phyloP scores from a whole-genome alignment of 2,888 invertebrate genomes.

The Agrochola litura region DNA sequence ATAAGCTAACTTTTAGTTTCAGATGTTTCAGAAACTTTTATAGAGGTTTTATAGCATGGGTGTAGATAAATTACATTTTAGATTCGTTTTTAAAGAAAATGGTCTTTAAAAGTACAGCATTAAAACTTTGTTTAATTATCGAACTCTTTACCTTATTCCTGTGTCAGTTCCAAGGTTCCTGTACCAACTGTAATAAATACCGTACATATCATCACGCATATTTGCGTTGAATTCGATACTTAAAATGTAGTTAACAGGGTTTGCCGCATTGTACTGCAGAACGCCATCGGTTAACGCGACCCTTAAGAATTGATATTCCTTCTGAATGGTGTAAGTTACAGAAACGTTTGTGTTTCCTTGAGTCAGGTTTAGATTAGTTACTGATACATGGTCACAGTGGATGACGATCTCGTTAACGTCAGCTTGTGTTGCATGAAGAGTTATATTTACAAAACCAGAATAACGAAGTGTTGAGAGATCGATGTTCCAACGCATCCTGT shows the following conservation, averaged over 20 bases:
- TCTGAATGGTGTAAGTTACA: conserved; percentile 56
- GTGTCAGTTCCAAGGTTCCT: conserved; percentile 69
- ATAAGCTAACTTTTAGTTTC: no score
- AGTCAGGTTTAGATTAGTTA: conserved; percentile 80
- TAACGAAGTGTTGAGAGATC: conserved; percentile 69
- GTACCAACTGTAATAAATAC: conserved; percentile 86
- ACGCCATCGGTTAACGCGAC: conserved; percentile 65
- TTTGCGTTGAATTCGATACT: conserved; percentile 74
- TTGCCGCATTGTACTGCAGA: conserved; percentile 70
- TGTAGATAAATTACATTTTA: neutral
- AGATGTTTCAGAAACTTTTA: no score
- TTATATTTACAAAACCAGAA: conserved; percentile 81
- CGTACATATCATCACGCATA: conserved; percentile 84
- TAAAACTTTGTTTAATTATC: neutral
- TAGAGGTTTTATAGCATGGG: no score
- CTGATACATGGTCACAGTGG: conserved; percentile 76
- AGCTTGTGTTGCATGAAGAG: conserved; percentile 74
- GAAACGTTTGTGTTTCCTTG: conserved; percentile 71
- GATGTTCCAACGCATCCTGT: conserved; percentile 87
- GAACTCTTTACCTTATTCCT: conserved; percentile 70
- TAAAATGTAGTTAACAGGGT: conserved; percentile 72
- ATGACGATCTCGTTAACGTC: conserved; percentile 79
- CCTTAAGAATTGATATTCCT: conserved; percentile 76
- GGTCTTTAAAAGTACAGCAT: neutral
- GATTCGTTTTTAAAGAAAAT: neutral